phyloP scores from a whole-genome alignment of 2,797 vertebrate genomes.

The Tolypeutes matacus region DNA sequence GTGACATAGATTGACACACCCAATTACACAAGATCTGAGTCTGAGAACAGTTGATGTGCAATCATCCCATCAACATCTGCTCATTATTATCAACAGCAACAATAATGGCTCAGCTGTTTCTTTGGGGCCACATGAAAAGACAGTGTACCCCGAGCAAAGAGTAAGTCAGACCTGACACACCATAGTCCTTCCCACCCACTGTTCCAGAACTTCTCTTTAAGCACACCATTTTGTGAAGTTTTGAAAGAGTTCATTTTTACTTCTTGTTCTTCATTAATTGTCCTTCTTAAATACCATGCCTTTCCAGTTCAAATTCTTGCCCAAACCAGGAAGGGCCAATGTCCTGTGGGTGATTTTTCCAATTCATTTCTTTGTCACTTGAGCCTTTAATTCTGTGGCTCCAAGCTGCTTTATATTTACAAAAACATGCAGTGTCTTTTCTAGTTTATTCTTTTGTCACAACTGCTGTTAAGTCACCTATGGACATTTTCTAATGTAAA shows the following conservation, averaged over 20 bases:
- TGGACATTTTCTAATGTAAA: slow-evolving; percentile 37
- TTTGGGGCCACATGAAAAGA: slow-evolving; percentile 69
- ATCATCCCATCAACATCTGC: slow-evolving; percentile 77
- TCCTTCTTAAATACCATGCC: not conserved
- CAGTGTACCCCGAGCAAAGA: not conserved
- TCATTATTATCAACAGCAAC: slow-evolving; percentile 67
- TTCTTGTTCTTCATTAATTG: slow-evolving; percentile 57
- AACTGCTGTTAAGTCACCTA: not conserved
- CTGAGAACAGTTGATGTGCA: slow-evolving; percentile 78
- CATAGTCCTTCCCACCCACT: not conserved
- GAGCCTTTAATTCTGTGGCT: slow-evolving; percentile 2
- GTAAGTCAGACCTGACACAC: slow-evolving; percentile 12
- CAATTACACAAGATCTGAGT: slow-evolving; percentile 80
- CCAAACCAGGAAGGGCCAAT: slow-evolving; percentile 22
- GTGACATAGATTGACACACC: slow-evolving; percentile 83
- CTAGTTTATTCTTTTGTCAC: slow-evolving; percentile 42
- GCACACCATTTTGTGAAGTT: slow-evolving; percentile 23
- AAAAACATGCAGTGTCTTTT: not conserved
- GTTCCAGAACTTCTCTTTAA: slow-evolving; percentile 20
- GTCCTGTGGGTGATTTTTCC: not conserved
- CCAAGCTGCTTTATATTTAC: not conserved
- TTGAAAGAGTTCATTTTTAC: slow-evolving; percentile 62
- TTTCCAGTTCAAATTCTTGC: slow-evolving; percentile 36
- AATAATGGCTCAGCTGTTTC: slow-evolving; percentile 69
- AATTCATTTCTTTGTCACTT: slow-evolving; percentile 1